Evolutionary conservation across 2,113 vertebrate species (phyloP), one percentile per base, ranked within the genome.

Genomic region (Abramis brama): DNA sequence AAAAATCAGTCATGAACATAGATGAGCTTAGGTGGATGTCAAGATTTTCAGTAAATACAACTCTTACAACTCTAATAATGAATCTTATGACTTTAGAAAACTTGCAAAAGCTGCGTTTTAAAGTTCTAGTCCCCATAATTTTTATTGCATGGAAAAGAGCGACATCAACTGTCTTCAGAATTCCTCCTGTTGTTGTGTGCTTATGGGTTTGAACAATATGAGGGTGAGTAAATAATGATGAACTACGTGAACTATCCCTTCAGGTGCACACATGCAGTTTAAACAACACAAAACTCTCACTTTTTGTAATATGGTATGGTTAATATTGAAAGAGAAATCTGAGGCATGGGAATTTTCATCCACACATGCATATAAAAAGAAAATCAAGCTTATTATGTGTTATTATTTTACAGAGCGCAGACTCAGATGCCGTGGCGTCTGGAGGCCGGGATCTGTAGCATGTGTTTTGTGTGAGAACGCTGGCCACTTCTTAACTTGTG

Each of bases 381-480:
- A 70, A 70, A 50, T 70, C 6, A 82, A 68, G 62, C 62, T 50
- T 82, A 82, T 82, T 82, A 70, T 7, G 62, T 82, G 80, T 52
- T 70, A 70, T 68, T 82, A 82, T 70, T 82, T 66, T 70, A 70
- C 45, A 82, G 45, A 1, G 59, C 52, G 43, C 45, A 52, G 80
- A 77, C 55, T 33, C 75, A 77, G 50, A 77, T 70, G 9, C 64
- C 47, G 59, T 47, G 79, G 79, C 59, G 15, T 81, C 79, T 81
- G 39, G 39, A 47, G 60, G 60, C n/a, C 13, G 39, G 12, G 33
- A 79, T 79, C 55, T 30, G 39, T 27, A 64, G 39, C 79, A 81
- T 81, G 60, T 64, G 79, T 81, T 81, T 81, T 47, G 15, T 81
- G 39, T 80, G 78, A 45, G 78, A 80, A 80, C 9, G 39, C 23